phyloP scores from a whole-genome alignment of 1,140 invertebrate genomes.

The Daktulosphaira vitifoliae region DNA sequence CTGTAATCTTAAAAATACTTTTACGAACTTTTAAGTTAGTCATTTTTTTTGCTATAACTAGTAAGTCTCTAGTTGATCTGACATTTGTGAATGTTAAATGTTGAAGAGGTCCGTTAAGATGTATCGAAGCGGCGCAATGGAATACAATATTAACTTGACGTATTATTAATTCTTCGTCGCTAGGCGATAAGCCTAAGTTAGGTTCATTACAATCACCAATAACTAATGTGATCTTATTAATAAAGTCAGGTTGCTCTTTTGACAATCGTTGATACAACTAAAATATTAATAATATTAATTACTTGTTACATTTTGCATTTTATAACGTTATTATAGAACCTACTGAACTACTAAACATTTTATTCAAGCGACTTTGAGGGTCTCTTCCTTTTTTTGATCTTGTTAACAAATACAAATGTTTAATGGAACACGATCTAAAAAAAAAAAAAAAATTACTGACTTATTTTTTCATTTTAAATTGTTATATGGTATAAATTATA shows the following conservation, averaged over 20 bases:
- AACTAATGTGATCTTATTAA: conserved; percentile 43
- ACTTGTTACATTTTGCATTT: too few species aligned
- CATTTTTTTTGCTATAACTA: conserved; percentile 11
- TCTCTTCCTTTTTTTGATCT: conserved; percentile 58
- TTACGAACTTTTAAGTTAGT: conserved; percentile 18
- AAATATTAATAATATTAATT: conserved; percentile 46
- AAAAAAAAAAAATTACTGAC: too few species aligned
- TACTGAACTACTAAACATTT: conserved; percentile 61
- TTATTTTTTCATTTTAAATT: too few species aligned
- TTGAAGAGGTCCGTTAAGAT: conserved; percentile 48
- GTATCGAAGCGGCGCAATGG: conserved; percentile 85
- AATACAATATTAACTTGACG: conserved; percentile 73
- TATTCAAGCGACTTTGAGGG: conserved; percentile 51
- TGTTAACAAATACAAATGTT: conserved; percentile 63
- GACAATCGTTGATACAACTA: conserved; percentile 38
- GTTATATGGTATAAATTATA: too few species aligned
- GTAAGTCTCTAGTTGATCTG: conserved; percentile 23
- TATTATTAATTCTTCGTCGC: conserved; percentile 50
- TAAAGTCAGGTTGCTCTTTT: conserved; percentile 30
- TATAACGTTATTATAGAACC: conserved; percentile 53
- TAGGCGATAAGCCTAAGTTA: conserved; percentile 36
- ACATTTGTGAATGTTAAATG: conserved; percentile 9
- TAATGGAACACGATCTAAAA: conserved; percentile 47
- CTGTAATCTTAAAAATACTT: too few species aligned
- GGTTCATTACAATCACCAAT: conserved; percentile 50